Base-by-base conservation (phyloP, 2,888 invertebrate species). In the Oxyteleia sp. region DNA sequence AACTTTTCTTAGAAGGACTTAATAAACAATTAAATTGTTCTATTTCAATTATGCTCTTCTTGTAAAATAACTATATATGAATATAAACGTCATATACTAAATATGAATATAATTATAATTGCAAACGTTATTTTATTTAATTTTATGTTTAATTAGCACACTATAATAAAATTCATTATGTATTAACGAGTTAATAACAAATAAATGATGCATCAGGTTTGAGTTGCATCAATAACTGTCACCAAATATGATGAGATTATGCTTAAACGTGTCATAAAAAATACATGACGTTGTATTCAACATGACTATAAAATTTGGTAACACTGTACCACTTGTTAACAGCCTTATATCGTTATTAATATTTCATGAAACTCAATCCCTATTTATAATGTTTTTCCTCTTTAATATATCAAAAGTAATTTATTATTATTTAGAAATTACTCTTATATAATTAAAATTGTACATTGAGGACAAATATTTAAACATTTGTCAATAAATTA, bases 251-350 rank as follows among this genome's bases (percentile, higher is more conserved):
- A 41, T 57, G 16, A n/a, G 32, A 64, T 64, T 79, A 71, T 71
- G 15, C 29, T 55, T 8, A 16, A 55, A 45, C 63, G 49, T 23
- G 63, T 69, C 32, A 63, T 69, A 53, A 69, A 69, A 78, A 69
- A 69, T 61, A 78, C 69, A 78, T 69, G 55, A 47, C 29, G 64
- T 16, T 45, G n/a, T 53, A 69, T 55, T 45, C 16, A 63, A 64
- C 35, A 45, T 45, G 71, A 64, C 63, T 57, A 64, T 57, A 63
- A 57, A 66, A 64, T 66, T 72, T 63, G 71, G 79, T 47, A 55
- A 64, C 64, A 71, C 59, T 45, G 63, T 71, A 55, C 32, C 43
- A 51, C 80, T 72, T 72, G 72, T 80, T 72, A 66, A 80, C 72
- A 72, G 66, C 59, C 32, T 32, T 59, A 71, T 64, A 64, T 64